A percentile compares a stretch with the other conserved stretches of the same genome.
phyloP scores from a whole-genome alignment of 2,113 vertebrate genomes.

The Ia io region DNA sequence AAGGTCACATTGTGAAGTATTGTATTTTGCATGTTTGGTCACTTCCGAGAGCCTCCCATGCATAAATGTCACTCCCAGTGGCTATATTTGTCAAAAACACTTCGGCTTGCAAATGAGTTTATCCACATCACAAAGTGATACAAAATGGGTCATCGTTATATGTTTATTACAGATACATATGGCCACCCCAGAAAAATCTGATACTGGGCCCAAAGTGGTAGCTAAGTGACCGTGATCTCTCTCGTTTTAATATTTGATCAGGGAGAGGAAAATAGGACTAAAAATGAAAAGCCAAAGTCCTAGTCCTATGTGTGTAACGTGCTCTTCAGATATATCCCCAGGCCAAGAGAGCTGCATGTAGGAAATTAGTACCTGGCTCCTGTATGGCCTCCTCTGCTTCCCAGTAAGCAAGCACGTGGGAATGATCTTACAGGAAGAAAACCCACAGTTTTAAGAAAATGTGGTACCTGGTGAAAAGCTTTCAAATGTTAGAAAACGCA shows the following conservation, averaged over 20 bases:
- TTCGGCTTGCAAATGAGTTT: slow-evolving; percentile 29
- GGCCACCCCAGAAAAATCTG: too few species aligned
- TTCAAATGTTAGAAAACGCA: not conserved
- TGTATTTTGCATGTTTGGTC: not conserved
- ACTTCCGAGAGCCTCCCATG: not conserved
- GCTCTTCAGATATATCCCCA: not conserved
- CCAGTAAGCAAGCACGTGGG: not conserved
- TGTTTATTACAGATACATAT: not conserved
- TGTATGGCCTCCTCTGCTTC: not conserved
- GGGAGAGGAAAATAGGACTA: not conserved
- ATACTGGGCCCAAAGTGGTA: too few species aligned
- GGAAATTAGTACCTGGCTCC: not conserved
- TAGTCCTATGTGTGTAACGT: not conserved
- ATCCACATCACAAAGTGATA: not conserved
- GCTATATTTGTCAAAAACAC: slow-evolving; percentile 24
- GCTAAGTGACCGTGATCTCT: too few species aligned
- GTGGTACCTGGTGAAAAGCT: not conserved
- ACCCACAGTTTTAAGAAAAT: not conserved
- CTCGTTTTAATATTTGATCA: too few species aligned
- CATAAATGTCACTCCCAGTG: not conserved
- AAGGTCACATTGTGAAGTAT: not conserved
- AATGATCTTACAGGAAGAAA: slow-evolving; percentile 13
- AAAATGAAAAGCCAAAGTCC: not conserved
- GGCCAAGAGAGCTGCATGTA: not conserved
- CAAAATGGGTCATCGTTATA: not conserved